Percentiles rank a stretch among this genome's conserved stretches.
These are phyloP conservation scores for Lamellibrachia columna DNA, from an alignment of 2,888 invertebrate genomes.

Conservation along the genomic window DNA sequence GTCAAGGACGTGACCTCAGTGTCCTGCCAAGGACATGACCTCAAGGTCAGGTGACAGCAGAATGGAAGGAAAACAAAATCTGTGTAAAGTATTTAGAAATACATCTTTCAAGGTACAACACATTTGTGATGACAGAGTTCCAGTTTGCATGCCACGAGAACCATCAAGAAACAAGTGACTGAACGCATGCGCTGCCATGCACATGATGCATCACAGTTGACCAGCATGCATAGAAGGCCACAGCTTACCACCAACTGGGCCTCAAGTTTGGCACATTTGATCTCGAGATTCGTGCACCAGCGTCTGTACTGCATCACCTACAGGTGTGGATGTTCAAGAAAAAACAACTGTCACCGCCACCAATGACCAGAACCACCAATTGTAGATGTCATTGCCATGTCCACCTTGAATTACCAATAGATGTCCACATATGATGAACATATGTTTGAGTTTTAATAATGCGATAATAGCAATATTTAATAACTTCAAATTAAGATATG, in stretches of 20 bases:
- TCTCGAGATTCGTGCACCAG: slow-evolving; percentile 23
- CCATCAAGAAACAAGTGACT: background rate
- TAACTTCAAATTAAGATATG: background rate
- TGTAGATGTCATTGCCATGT: background rate
- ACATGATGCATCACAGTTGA: background rate
- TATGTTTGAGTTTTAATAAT: background rate
- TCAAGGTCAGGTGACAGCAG: too few relatives aligned
- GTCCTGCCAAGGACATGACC: too few relatives aligned
- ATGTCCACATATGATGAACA: background rate
- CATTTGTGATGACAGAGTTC: background rate
- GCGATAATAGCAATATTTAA: background rate
- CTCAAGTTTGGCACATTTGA: slow-evolving; percentile 21
- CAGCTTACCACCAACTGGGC: slow-evolving; percentile 25
- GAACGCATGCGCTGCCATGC: background rate
- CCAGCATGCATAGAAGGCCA: slow-evolving; percentile 26
- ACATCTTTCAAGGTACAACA: background rate
- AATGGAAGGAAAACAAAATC: background rate
- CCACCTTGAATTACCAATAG: background rate
- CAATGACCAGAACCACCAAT: background rate
- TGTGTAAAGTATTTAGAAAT: slow-evolving; percentile 1
- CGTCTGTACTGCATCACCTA: slow-evolving; percentile 31
- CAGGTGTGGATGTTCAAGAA: background rate
- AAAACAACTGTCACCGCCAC: background rate
- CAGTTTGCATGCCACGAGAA: slow-evolving; percentile 14
- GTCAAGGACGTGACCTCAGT: too few relatives aligned